phyloP scores from a whole-genome alignment of 1,140 invertebrate genomes.

The Drosophila burlai region DNA sequence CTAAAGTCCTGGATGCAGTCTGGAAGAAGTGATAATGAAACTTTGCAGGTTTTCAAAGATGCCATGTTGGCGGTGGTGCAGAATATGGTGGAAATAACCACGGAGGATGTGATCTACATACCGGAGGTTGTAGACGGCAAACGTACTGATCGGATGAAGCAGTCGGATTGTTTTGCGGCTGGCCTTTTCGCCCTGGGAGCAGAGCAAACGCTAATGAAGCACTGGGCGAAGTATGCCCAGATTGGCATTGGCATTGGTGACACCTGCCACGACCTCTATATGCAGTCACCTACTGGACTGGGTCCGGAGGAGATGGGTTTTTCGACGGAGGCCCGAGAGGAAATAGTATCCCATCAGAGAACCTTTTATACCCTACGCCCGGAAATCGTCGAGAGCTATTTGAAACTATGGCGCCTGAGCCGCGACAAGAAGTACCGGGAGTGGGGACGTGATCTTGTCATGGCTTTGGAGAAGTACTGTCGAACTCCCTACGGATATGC shows the following conservation, averaged over 20 bases:
- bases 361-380: slow-evolving; percentile 98
- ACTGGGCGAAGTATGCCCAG: slow-evolving; percentile 92
- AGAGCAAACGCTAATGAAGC: slow-evolving; percentile 87
- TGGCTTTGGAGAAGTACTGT: slow-evolving; percentile 97
- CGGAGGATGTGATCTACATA: slow-evolving; percentile 93
- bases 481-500: slow-evolving; percentile 95
- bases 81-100: slow-evolving; percentile 92
- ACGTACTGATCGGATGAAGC: slow-evolving; percentile 98
- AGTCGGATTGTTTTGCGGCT: slow-evolving; percentile 97
- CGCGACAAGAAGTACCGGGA: slow-evolving; percentile 97
- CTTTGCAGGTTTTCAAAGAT: slow-evolving; percentile 95
- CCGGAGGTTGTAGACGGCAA: slow-evolving; percentile 96
- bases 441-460: slow-evolving; percentile 98
- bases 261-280: slow-evolving; percentile 98
- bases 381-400: slow-evolving; percentile 98
- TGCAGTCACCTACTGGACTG: slow-evolving; percentile 92
- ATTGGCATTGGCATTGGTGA: slow-evolving; percentile 95
- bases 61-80: slow-evolving; percentile 92
- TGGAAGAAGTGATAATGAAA: slow-evolving; percentile 91
- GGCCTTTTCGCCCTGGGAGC: slow-evolving; percentile 97
- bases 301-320: slow-evolving; percentile 94
- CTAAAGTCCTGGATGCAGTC: slow-evolving; percentile 98
- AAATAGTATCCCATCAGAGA: slow-evolving; percentile 90
- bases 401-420: slow-evolving; percentile 97
- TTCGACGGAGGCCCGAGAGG: slow-evolving; percentile 88